phyloP scores from a whole-genome alignment of 2,888 invertebrate species.

The Gibbula magus region DNA sequence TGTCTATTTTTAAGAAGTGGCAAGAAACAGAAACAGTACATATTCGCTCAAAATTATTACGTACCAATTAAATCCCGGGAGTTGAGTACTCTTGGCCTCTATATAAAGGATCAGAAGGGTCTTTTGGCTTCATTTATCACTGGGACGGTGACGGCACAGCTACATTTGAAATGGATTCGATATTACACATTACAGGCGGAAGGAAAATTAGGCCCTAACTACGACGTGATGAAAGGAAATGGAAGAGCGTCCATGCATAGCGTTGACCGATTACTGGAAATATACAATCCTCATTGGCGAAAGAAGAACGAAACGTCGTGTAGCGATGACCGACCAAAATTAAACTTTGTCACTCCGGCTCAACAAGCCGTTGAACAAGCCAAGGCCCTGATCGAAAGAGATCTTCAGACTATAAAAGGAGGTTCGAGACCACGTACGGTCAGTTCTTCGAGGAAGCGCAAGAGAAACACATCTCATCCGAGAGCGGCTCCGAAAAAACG shows the following conservation, averaged over 20 bases:
- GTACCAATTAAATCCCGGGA: neutral
- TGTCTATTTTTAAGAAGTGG: neutral
- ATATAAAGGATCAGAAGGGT: neutral
- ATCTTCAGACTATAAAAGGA: slow-evolving; percentile 7
- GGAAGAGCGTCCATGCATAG: neutral
- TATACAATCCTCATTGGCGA: neutral
- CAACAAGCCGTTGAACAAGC: slow-evolving; percentile 2
- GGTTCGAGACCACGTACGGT: neutral
- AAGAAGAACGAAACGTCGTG: neutral
- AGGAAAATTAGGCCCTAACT: neutral
- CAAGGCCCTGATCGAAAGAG: neutral
- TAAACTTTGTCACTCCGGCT: neutral
- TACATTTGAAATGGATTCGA: neutral
- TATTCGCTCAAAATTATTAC: neutral
- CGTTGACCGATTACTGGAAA: neutral
- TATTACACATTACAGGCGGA: neutral
- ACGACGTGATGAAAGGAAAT: neutral
- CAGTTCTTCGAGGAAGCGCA: neutral
- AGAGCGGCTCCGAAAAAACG: neutral
- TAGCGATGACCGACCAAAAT: neutral
- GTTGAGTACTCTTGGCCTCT: neutral
- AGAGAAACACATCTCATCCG: neutral
- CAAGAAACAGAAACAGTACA: neutral
- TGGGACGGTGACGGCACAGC: neutral
- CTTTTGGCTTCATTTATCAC: neutral